A percentile compares a stretch with the other conserved stretches of the same genome.
Conservation (phyloP, 2,797 vertebrate genomes). For the Phrynocephalus vlangalii region DNA sequence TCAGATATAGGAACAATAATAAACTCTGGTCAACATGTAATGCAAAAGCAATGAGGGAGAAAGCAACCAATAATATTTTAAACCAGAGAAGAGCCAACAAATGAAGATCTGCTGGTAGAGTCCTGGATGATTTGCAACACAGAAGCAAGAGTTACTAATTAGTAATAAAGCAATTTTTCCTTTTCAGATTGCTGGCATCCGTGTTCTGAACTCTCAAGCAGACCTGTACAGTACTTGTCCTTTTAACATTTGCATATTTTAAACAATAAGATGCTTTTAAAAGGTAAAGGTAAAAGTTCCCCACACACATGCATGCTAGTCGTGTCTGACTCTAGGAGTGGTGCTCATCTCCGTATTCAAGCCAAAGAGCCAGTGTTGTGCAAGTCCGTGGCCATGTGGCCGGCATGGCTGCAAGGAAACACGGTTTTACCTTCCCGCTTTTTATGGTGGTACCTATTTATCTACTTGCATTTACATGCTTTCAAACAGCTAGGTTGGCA, state of each 20-base stretch:
- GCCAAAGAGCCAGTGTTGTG: too few relatives aligned
- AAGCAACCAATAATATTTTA: not conserved
- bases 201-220: not conserved
- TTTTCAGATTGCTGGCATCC: not conserved
- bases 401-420: too few relatives aligned
- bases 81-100: not conserved
- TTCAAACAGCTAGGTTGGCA: too few relatives aligned
- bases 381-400: too few relatives aligned
- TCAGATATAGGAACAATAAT: too few relatives aligned
- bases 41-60: not conserved
- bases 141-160: not conserved
- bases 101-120: not conserved
- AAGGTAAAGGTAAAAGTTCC: too few relatives aligned
- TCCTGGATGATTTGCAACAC: not conserved
- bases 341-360: too few relatives aligned
- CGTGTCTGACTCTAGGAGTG: too few relatives aligned
- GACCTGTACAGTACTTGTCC: not conserved
- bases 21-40: not conserved
- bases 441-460: too few relatives aligned
- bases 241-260: not conserved
- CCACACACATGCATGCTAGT: too few relatives aligned
- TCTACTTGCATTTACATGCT: too few relatives aligned
- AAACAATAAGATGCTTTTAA: not conserved
- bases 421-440: too few relatives aligned
- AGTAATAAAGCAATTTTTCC: not conserved